A percentile compares a stretch with the other conserved stretches of the same genome.
phyloP scores from a whole-genome alignment of 2,113 vertebrate species.

The Neoarius graeffei region DNA sequence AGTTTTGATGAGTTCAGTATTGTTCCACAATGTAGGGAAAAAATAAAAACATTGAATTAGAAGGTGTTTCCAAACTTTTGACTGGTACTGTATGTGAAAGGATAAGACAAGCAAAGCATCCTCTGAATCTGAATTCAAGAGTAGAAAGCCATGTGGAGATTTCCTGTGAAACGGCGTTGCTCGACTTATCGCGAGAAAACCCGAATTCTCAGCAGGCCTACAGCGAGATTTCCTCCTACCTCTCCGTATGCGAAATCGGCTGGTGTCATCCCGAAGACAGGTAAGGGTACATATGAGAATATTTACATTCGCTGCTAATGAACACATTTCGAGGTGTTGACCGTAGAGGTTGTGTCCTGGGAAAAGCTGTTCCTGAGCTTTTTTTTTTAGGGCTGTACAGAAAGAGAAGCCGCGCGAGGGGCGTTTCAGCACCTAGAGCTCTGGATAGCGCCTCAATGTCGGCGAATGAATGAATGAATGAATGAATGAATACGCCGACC shows the following conservation, averaged over 20 bases:
- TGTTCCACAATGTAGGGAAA: too few relatives aligned
- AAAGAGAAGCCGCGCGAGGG: neutral
- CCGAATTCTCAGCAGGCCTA: conserved; percentile 37
- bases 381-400: neutral
- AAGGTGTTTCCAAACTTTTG: too few relatives aligned
- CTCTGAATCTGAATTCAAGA: neutral
- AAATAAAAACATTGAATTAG: too few relatives aligned
- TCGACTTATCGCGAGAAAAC: conserved; percentile 43
- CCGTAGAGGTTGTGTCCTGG: neutral
- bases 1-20: too few relatives aligned
- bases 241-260: conserved; percentile 44
- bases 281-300: conserved; percentile 37
- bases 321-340: neutral
- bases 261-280: conserved; percentile 50
- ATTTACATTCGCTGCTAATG: neutral
- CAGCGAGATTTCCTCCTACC: conserved; percentile 50
- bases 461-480: conserved; percentile 50
- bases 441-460: conserved; percentile 41
- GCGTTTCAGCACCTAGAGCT: conserved; percentile 35
- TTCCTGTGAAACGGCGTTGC: neutral
- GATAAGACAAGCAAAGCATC: neutral
- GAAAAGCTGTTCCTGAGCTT: neutral
- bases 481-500: conserved; percentile 42
- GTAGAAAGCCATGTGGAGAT: neutral
- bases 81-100: too few relatives aligned